Evolutionary conservation across 2,888 invertebrate species (phyloP).

Genomic region (Andrena fulva): DNA sequence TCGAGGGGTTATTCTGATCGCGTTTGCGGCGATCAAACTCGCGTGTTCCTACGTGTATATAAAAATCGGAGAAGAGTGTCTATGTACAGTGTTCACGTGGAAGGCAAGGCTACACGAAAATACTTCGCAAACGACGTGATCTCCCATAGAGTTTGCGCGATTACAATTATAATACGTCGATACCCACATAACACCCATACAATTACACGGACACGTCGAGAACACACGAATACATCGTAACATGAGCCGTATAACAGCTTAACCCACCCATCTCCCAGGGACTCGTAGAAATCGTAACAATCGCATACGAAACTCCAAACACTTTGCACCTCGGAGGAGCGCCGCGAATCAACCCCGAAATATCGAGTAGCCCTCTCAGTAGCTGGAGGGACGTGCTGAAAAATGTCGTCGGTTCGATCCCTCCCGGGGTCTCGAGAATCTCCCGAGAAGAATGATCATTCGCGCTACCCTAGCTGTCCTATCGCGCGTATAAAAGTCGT

Average conservation of each 20-base stretch:
- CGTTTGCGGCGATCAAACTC: not conserved
- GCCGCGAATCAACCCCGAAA: not conserved
- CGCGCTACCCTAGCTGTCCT: slow-evolving; percentile 52
- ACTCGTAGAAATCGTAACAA: slow-evolving; percentile 55
- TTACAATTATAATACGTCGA: slow-evolving; percentile 32
- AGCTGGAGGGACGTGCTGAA: slow-evolving; percentile 18
- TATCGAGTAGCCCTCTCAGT: not conserved
- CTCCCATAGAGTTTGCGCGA: slow-evolving; percentile 25
- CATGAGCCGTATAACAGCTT: slow-evolving; percentile 32
- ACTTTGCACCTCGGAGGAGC: not conserved
- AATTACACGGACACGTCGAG: slow-evolving; percentile 53
- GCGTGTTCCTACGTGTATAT: slow-evolving; percentile 19
- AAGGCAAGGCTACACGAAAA: slow-evolving; percentile 51
- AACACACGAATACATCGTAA: slow-evolving; percentile 48
- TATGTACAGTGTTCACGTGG: slow-evolving; percentile 50
- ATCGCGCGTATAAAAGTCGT: slow-evolving; percentile 58
- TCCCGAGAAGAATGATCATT: slow-evolving; percentile 5
- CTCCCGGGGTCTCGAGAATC: not conserved
- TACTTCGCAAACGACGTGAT: slow-evolving; percentile 27
- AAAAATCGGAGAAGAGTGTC: slow-evolving; percentile 49
- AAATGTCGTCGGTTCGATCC: slow-evolving; percentile 20
- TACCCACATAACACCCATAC: slow-evolving; percentile 49
- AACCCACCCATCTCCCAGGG: not conserved
- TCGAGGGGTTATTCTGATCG: slow-evolving; percentile 10
- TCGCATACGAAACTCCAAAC: slow-evolving; percentile 47